These are phyloP conservation scores for Geotrypetes seraphini DNA, from an alignment of 2,797 vertebrate genomes.

Conservation along the genomic window DNA sequence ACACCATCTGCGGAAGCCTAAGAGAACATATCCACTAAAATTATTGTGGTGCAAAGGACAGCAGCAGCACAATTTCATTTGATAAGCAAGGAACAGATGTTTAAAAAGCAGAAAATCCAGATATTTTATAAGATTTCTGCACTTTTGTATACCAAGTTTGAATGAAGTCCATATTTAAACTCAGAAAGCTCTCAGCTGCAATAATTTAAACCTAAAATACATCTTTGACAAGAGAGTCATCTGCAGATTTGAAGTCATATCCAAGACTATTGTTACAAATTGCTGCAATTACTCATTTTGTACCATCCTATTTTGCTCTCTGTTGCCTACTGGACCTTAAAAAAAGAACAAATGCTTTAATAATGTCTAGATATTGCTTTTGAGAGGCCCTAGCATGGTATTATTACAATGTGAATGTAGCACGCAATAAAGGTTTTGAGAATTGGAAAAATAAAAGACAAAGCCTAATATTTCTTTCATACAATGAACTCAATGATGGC, in stretches of 20 bases:
- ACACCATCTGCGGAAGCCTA: too few relatives aligned
- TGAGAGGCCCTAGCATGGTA: not conserved
- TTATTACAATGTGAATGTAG: slow-evolving; percentile 7
- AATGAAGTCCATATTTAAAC: slow-evolving; percentile 4
- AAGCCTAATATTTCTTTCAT: slow-evolving; percentile 25
- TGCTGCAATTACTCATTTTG: slow-evolving; percentile 26
- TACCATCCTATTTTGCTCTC: slow-evolving; percentile 15
- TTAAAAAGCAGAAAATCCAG: too few relatives aligned
- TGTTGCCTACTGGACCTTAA: slow-evolving; percentile 20
- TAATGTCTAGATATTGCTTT: slow-evolving; percentile 20
- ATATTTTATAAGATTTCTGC: too few relatives aligned
- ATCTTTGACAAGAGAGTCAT: not conserved
- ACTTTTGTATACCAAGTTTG: not conserved
- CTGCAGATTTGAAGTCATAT: not conserved
- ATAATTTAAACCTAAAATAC: slow-evolving; percentile 20
- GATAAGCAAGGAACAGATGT: too few relatives aligned
- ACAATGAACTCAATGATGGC: slow-evolving; percentile 29
- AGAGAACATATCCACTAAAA: too few relatives aligned
- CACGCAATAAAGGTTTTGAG: slow-evolving; percentile 11
- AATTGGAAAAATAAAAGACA: slow-evolving; percentile 30
- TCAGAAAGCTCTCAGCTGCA: slow-evolving; percentile 1
- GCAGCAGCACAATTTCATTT: too few relatives aligned
- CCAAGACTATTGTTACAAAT: slow-evolving; percentile 19
- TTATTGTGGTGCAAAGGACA: too few relatives aligned
- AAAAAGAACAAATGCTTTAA: slow-evolving; percentile 37